These are phyloP conservation scores for Campylorhamphus procurvoides DNA, from an alignment of 2,113 vertebrate genomes.

Conservation along the genomic window DNA sequence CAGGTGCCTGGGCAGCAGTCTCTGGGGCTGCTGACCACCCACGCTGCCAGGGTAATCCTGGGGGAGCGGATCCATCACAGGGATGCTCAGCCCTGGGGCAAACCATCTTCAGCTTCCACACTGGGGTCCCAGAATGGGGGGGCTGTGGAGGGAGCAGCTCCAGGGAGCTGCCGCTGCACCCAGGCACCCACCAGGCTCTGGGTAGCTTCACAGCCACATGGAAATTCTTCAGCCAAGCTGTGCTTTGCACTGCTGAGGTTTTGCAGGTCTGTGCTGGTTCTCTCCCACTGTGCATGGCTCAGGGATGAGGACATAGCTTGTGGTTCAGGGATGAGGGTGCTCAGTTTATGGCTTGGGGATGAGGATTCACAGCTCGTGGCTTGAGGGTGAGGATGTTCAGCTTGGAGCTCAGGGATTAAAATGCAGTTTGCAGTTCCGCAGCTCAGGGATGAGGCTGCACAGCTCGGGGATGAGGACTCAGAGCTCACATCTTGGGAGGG, in stretches of 20 bases:
- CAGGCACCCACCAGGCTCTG: background rate
- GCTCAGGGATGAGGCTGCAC: background rate
- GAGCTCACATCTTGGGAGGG: background rate
- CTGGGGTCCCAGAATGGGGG: background rate
- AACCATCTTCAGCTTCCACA: background rate
- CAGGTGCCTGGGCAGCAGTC: rapidly evolving
- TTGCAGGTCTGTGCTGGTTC: no score
- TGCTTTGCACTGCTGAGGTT: background rate
- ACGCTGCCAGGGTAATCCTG: rapidly evolving
- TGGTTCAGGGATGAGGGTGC: background rate
- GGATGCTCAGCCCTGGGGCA: background rate
- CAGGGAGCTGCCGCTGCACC: rapidly evolving
- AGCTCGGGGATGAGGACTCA: background rate
- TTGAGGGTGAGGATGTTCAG: background rate
- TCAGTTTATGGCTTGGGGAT: background rate
- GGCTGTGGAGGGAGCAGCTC: background rate
- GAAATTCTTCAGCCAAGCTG: background rate
- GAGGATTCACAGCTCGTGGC: background rate
- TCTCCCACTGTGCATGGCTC: rapidly evolving
- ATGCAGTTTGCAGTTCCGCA: background rate
- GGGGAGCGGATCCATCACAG: background rate
- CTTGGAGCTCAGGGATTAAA: background rate
- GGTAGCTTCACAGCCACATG: background rate
- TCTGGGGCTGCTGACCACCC: background rate
- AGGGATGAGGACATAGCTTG: background rate